These are phyloP conservation scores for Arothron firmamentum DNA, from an alignment of 2,113 vertebrate species.

Conservation along the genomic window DNA sequence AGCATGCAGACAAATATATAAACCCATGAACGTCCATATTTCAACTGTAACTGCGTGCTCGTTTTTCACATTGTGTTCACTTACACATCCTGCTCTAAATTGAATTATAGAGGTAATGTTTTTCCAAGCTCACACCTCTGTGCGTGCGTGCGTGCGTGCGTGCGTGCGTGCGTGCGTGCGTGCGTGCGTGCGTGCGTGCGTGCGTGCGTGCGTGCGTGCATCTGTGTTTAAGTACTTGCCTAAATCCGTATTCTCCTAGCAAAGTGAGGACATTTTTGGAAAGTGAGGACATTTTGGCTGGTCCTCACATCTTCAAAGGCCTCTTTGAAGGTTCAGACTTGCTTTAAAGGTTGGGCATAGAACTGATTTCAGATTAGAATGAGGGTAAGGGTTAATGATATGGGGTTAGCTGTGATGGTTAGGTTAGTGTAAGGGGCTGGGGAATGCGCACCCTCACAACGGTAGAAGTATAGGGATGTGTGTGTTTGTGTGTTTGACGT, in stretches of 20 bases:
- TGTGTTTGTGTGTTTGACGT: constrained; percentile 49
- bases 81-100: constrained; percentile 59
- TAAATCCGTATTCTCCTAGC: too few relatives aligned
- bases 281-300: too few relatives aligned
- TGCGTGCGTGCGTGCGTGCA: constrained; percentile 5
- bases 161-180: constrained; percentile 18
- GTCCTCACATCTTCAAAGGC: too few relatives aligned
- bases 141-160: constrained; percentile 5
- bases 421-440: too few relatives aligned
- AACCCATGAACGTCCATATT: constrained; percentile 66
- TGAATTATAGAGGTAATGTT: constrained; percentile 61
- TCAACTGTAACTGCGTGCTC: constrained; percentile 60
- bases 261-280: too few relatives aligned
- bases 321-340: too few relatives aligned
- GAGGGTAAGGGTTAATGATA: too few relatives aligned
- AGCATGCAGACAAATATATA: constrained; percentile 64
- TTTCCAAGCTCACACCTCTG: constrained; percentile 9
- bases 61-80: constrained; percentile 70
- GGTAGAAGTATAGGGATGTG: too few relatives aligned
- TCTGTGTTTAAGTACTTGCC: constrained; percentile 12
- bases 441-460: too few relatives aligned
- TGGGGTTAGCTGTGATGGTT: too few relatives aligned
- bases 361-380: too few relatives aligned
- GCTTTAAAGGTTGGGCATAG: too few relatives aligned
- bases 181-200: not conserved